Conservation (phyloP, 1,140 invertebrate species). For the Drosophila sp. region DNA sequence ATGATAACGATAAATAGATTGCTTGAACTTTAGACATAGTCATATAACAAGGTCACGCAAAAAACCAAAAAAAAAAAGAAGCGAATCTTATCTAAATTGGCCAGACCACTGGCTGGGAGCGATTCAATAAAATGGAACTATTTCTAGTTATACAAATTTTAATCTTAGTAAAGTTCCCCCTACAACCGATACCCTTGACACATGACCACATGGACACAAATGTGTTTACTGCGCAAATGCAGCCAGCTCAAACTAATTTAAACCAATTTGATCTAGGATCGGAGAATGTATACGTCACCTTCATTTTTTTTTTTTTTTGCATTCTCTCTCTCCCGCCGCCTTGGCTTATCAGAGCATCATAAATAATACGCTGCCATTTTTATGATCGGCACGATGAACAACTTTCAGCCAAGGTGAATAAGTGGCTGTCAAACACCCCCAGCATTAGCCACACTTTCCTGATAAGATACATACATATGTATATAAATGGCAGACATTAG, state of each 20-base stretch:
- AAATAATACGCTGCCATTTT: constrained; percentile 20
- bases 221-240: constrained; percentile 46
- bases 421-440: neutral
- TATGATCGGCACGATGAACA: constrained; percentile 1
- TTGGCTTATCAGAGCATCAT: constrained; percentile 20
- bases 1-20: constrained; percentile 40
- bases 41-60: constrained; percentile 49
- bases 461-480: constrained; percentile 36
- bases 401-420: constrained; percentile 1
- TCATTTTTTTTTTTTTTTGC: constrained; percentile 15
- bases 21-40: constrained; percentile 41
- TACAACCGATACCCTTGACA: constrained; percentile 53
- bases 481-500: constrained; percentile 26
- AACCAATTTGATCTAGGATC: constrained; percentile 48
- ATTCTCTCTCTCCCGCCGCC: constrained; percentile 22
- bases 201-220: neutral
- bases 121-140: constrained; percentile 23
- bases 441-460: neutral
- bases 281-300: constrained; percentile 27
- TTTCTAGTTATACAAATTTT: constrained; percentile 38
- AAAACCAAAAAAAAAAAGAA: constrained; percentile 24
- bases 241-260: constrained; percentile 53
- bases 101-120: constrained; percentile 56
- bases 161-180: constrained; percentile 19
- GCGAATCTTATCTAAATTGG: constrained; percentile 56